phyloP scores from a whole-genome alignment of 2,888 invertebrate genomes.

The Esperia sulphurella region DNA sequence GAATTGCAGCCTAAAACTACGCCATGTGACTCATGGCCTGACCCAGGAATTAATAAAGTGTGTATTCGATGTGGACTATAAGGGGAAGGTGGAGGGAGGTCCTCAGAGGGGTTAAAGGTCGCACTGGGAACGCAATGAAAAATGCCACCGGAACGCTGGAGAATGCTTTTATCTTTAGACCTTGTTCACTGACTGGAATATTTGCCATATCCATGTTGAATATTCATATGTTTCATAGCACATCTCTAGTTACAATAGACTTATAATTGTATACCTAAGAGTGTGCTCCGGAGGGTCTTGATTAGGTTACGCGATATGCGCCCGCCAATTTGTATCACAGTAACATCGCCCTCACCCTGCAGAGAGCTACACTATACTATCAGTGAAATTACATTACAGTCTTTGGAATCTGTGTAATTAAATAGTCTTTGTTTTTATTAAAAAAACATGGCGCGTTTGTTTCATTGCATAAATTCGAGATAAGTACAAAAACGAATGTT shows the following conservation, averaged over 20 bases:
- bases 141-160: too few relatives aligned
- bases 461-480: slow-evolving; percentile 6
- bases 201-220: slow-evolving; percentile 1
- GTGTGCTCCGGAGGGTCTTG: slow-evolving; percentile 42
- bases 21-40: too few relatives aligned
- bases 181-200: neutral
- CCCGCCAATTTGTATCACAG: slow-evolving; percentile 68
- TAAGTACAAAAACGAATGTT: neutral
- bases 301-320: slow-evolving; percentile 74
- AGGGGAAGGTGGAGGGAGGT: too few relatives aligned
- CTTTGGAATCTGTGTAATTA: slow-evolving; percentile 39
- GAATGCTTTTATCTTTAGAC: too few relatives aligned
- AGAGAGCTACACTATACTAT: slow-evolving; percentile 30
- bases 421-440: slow-evolving; percentile 51
- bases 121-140: too few relatives aligned
- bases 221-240: too few relatives aligned
- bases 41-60: too few relatives aligned
- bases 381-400: slow-evolving; percentile 57
- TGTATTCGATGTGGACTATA: too few relatives aligned
- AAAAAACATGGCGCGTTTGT: slow-evolving; percentile 45
- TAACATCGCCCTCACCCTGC: slow-evolving; percentile 30
- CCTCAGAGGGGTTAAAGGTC: too few relatives aligned
- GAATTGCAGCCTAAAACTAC: too few relatives aligned
- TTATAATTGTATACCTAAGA: neutral
- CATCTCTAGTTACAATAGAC: too few relatives aligned